These are phyloP conservation scores for Lithophane socia DNA, from an alignment of 2,888 invertebrate genomes.

Conservation along the genomic window DNA sequence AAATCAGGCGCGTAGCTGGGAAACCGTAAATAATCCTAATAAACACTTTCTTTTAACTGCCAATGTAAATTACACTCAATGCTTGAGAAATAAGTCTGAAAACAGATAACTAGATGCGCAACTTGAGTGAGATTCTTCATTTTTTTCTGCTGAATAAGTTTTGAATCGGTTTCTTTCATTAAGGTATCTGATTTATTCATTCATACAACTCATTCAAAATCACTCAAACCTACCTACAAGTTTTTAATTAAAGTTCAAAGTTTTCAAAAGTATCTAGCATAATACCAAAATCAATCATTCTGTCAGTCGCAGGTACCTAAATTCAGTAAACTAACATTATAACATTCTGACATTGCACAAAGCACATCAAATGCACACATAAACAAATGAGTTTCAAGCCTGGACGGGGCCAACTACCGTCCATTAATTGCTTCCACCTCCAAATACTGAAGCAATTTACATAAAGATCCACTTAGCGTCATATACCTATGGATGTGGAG, in stretches of 20 bases:
- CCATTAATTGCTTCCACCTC: conserved; percentile 47
- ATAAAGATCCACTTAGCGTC: conserved; percentile 49
- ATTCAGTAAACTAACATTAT: conserved; percentile 13
- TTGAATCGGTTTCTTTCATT: conserved; percentile 16
- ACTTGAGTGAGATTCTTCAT: conserved; percentile 21
- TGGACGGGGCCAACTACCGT: conserved; percentile 52
- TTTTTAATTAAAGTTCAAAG: not conserved
- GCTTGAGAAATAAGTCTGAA: conserved; percentile 53
- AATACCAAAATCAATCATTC: conserved; percentile 6
- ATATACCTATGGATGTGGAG: conserved; percentile 26
- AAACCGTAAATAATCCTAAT: conserved; percentile 67
- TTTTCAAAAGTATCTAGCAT: not conserved
- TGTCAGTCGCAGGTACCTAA: not conserved
- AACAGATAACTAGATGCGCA: conserved; percentile 10
- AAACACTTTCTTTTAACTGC: conserved; percentile 65
- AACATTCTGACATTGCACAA: conserved; percentile 49
- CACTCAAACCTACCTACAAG: not conserved
- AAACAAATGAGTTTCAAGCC: conserved; percentile 49
- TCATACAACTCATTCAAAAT: conserved; percentile 16
- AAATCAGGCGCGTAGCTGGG: conserved; percentile 63
- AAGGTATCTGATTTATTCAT: conserved; percentile 1
- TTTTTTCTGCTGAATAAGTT: conserved; percentile 15
- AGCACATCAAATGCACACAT: conserved; percentile 63
- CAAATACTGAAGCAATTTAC: conserved; percentile 48
- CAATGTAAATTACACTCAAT: conserved; percentile 51